Evolutionary conservation across 2,113 vertebrate genomes (phyloP), one percentile per base, ranked within the genome.

Genomic region (Vanacampus margaritifer): DNA sequence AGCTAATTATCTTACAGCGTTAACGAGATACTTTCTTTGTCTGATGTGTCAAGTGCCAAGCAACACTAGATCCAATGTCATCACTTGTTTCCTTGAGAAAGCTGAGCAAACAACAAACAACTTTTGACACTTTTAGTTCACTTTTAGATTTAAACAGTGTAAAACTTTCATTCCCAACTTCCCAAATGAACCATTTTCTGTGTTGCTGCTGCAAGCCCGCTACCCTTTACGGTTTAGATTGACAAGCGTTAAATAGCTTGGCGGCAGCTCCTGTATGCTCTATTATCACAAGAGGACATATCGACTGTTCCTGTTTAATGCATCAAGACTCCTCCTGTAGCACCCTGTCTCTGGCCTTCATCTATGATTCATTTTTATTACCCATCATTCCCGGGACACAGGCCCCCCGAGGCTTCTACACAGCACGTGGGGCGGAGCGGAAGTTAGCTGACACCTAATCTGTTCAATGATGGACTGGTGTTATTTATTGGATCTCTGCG

Each of bases 311-410:
- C 87, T 90, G 89, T 89, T 90, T 90, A 90, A 91, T 89, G 86
- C 88, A 87, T 84, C 88, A 79, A 79, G 88, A 89, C 86, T 90
- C 81, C 79, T 89, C 85, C 85, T 89, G 88, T 88, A 90, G 81
- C 89, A 82, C 85, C 81, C 80, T 79, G 84, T 92, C 87, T 89
- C 84, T 86, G 79, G 88, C 89, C 90, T 91, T 90, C 92, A 91
- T 91, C 89, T 89, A 88, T 91, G 90, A 92, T 91, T 92, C 88
- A 89, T 89, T 91, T 90, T 92, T 93, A 92, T 92, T 91, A 92
- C 86, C 91, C 89, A 90, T 91, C 89, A 89, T 89, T 90, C 91
- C 88, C 35, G 72, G 81, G 82, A 85, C 87, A 82, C 74, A 37
- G 77, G 74, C 82, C 88, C 89, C 88, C 87, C 28, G 84, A 86